Evolutionary conservation across 2,113 vertebrate genomes (phyloP).

Genomic region (Pyrgilauda ruficollis): DNA sequence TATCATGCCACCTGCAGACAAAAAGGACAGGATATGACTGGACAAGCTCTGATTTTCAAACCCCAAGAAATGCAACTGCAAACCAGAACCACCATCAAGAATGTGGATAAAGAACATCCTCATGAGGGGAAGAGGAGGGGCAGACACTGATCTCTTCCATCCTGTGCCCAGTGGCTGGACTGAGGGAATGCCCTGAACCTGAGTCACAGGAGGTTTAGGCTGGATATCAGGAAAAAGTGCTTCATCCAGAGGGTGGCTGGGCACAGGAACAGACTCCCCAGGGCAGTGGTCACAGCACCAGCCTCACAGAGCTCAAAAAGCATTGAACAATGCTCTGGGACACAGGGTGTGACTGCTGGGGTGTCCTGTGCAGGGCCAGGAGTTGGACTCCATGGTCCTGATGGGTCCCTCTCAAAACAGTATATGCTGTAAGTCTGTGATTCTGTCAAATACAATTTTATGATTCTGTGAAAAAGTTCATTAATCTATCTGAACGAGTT

Average conservation of each 20-base stretch:
- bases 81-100: not conserved
- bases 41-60: not conserved
- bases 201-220: not conserved
- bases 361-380: not conserved
- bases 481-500: not conserved
- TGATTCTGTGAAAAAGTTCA: not conserved
- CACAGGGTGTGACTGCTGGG: not conserved
- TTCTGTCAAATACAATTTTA: not conserved
- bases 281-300: not conserved
- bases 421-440: not conserved
- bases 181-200: not conserved
- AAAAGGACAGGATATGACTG: not conserved
- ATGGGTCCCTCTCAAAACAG: not conserved
- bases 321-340: not conserved
- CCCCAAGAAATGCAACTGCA: not conserved
- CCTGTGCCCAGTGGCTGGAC: not conserved
- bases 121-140: not conserved
- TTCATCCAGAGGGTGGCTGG: not conserved
- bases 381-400: not conserved
- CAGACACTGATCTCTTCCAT: not conserved
- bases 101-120: not conserved
- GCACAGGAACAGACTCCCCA: not conserved
- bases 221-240: not conserved
- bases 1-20: conserved; percentile 90
- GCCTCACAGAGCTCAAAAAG: not conserved